Evolutionary conservation across 92 coral and sea anemone genomes (phyloP).

Genomic region (Phenganax marumi): DNA sequence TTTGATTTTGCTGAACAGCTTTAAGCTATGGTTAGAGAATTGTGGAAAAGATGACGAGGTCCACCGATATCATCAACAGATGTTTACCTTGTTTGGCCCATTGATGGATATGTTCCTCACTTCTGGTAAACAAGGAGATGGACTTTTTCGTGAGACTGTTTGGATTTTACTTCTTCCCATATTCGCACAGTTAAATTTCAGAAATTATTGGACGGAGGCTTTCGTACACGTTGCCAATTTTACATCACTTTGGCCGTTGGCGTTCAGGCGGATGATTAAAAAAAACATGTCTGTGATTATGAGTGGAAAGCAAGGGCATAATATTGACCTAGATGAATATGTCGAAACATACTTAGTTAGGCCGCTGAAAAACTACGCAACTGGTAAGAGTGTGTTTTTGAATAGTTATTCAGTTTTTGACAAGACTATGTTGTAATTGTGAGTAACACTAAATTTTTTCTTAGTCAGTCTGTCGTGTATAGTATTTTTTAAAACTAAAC

Average conservation of each 20-base stretch:
- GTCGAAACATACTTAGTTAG: conserved; percentile 50
- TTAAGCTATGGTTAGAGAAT: conserved; percentile 32
- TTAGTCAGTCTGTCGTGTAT: too few species aligned
- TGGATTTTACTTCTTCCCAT: conserved; percentile 45
- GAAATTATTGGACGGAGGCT: conserved; percentile 54
- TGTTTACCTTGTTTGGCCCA: conserved; percentile 54
- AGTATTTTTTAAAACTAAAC: too few species aligned
- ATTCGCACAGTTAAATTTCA: conserved; percentile 27
- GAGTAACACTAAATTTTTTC: too few species aligned
- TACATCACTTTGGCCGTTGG: conserved; percentile 46
- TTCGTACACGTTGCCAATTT: conserved; percentile 51
- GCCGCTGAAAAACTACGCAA: conserved; percentile 49
- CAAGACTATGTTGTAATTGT: too few species aligned
- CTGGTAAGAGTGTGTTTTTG: too few species aligned
- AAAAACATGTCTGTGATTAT: conserved; percentile 32
- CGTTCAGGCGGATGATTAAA: conserved; percentile 20
- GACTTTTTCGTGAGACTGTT: conserved; percentile 37
- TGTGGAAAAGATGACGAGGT: neutral
- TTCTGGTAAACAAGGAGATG: conserved; percentile 31
- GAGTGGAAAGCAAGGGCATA: conserved; percentile 39
- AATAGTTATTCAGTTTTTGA: too few species aligned
- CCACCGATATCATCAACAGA: conserved; percentile 42
- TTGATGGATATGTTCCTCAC: conserved; percentile 26
- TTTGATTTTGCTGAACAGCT: conserved; percentile 2
- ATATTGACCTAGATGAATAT: conserved; percentile 55